Evolutionary conservation across 2,113 vertebrate genomes (phyloP).

Genomic region (Ursus arctos): DNA sequence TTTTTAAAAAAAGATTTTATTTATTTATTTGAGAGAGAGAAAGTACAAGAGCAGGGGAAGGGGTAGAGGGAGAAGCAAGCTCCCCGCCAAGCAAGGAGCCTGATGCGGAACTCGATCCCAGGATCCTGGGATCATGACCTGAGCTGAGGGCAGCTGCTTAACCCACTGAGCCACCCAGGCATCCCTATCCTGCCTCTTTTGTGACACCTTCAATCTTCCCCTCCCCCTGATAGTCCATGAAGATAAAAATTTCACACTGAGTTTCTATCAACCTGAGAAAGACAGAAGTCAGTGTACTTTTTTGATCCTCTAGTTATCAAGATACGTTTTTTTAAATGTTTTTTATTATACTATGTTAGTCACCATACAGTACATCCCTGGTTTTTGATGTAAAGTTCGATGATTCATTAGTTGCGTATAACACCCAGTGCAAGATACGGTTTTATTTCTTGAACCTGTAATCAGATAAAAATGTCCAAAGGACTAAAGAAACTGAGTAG

Average conservation of each 20-base stretch:
- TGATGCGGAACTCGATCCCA: neutral
- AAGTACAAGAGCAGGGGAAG: neutral
- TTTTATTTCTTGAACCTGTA: slow-evolving; percentile 73
- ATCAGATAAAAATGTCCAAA: slow-evolving; percentile 78
- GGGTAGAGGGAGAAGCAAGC: neutral
- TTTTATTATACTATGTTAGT: no score
- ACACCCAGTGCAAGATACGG: slow-evolving; percentile 7
- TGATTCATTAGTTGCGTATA: no score
- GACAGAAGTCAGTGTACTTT: slow-evolving; percentile 53
- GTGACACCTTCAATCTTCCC: neutral
- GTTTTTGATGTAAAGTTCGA: no score
- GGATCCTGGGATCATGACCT: neutral
- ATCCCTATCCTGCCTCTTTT: neutral
- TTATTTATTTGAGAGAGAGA: neutral
- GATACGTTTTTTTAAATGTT: slow-evolving; percentile 38
- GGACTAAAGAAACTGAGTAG: slow-evolving; percentile 70
- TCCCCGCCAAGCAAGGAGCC: neutral
- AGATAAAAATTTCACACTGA: slow-evolving; percentile 59
- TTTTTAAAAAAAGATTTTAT: neutral
- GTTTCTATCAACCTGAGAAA: slow-evolving; percentile 61
- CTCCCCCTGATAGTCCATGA: neutral
- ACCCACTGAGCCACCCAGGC: neutral
- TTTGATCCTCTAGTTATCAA: slow-evolving; percentile 66
- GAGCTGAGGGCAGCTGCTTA: neutral
- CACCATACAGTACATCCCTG: no score